Base-by-base conservation (phyloP, 2,797 vertebrate species). In the Miopithecus talapoin region DNA sequence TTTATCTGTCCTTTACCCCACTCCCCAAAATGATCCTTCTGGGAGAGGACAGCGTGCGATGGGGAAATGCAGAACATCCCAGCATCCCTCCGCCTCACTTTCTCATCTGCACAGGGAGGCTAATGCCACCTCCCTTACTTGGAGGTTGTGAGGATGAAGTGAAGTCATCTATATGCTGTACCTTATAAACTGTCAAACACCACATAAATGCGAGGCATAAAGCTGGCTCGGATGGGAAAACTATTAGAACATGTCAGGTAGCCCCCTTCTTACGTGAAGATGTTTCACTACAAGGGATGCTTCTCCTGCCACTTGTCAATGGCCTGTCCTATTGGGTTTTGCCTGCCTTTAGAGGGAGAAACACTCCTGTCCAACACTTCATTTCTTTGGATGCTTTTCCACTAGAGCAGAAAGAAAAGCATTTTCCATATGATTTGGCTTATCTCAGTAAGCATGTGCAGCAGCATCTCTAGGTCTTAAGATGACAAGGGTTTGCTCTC, bases 151-250 rank as follows among this genome's bases (percentile, higher is more conserved):
- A 85, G 76, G 89, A 85, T 68, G 39, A 79, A 68, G 74, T 22
- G 68, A 41, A 75, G 12, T 68, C 11, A 11, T 41, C 13, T 43
- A 57, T 10, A 30, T 14, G 17, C 14, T 85, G 68, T 30, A 48
- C 36, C 64, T 89, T 90, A 78, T 92, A 64, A 90, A 80, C 57
- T 78, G 91, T 96, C 85, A 88, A 76, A 74, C 41, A 83, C 19
- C 87, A 80, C 50, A 39, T 41, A 55, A 84, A 84, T 0, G 1
- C 19, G n/a, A 85, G 72, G 75, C 64, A 43, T 5, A 50, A 75
- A 68, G 43, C 83, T 72, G 59, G 86, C 43, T 21, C 8, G 1
- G 1, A 43, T 84, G 80, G 89, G 83, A 48, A 91, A 83, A 79
- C 61, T 50, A 41, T 85, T 43, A 88, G 39, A 92, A 72, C 24